Evolutionary conservation across 1,140 invertebrate species (phyloP).

Genomic region (Drosophila takahashii): DNA sequence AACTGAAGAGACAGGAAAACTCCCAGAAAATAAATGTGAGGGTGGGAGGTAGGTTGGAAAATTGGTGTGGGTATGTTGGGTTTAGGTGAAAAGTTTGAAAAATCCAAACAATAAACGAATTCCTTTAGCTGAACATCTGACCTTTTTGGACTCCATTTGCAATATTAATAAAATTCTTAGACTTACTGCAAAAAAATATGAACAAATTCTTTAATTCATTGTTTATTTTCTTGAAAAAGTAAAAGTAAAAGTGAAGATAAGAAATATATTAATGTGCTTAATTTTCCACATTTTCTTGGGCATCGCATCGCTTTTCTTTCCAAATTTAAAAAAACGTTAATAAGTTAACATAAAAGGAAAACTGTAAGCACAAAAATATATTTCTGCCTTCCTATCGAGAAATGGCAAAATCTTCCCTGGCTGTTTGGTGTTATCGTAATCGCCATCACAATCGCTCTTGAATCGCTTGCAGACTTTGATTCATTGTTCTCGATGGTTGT

Average conservation of each 20-base stretch:
- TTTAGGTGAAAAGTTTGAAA: constrained; percentile 27
- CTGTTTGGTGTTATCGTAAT: constrained; percentile 8
- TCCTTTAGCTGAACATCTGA: constrained; percentile 30
- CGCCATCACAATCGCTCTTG: constrained; percentile 46
- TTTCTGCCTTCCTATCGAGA: neutral
- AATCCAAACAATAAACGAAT: constrained; percentile 39
- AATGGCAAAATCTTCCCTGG: neutral
- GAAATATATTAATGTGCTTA: no score
- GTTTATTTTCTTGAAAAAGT: neutral
- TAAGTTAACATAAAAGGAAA: no score
- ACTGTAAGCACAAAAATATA: neutral
- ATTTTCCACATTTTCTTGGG: no score
- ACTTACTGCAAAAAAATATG: neutral
- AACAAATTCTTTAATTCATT: constrained; percentile 4
- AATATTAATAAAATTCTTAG: constrained; percentile 17
- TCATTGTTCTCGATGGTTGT: constrained; percentile 24
- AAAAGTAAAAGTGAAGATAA: neutral
- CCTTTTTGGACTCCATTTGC: constrained; percentile 4
- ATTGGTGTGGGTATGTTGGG: constrained; percentile 1
- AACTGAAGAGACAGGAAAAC: constrained; percentile 24
- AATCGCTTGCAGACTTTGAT: constrained; percentile 48
- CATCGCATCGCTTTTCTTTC: no score
- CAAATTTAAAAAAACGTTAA: no score
- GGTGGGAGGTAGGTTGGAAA: neutral
- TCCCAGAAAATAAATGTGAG: neutral